These are phyloP conservation scores for Drosophila miranda DNA, from an alignment of 1,140 invertebrate species.

Conservation along the genomic window DNA sequence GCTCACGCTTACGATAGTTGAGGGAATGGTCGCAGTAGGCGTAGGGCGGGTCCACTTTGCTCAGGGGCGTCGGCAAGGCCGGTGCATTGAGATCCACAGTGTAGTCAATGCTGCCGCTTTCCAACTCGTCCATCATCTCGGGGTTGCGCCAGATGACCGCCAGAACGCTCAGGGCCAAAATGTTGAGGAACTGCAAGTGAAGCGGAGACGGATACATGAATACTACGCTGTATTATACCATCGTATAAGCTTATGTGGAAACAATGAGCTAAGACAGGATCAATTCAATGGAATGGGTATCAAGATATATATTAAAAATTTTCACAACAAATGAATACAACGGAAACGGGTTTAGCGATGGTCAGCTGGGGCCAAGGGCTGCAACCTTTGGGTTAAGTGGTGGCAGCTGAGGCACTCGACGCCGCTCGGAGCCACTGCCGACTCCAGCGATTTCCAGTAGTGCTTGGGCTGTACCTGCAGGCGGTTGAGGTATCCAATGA, in stretches of 20 bases:
- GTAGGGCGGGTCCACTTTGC: slow-evolving; percentile 86
- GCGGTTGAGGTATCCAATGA: slow-evolving; percentile 40
- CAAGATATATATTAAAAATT: slow-evolving; percentile 9
- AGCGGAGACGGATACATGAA: too few species aligned
- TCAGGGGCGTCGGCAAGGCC: slow-evolving; percentile 86
- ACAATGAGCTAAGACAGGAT: too few species aligned
- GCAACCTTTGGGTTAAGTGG: background rate
- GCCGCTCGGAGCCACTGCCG: slow-evolving; percentile 9
- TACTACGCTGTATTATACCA: too few species aligned
- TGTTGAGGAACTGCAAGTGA: slow-evolving; percentile 86
- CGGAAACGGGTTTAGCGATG: background rate
- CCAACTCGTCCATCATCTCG: slow-evolving; percentile 84
- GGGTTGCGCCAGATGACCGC: slow-evolving; percentile 89
- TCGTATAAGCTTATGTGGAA: too few species aligned
- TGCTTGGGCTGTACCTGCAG: slow-evolving; percentile 37
- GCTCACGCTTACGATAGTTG: slow-evolving; percentile 85
- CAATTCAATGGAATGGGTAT: background rate
- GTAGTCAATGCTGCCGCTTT: slow-evolving; percentile 76
- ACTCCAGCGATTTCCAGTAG: slow-evolving; percentile 48
- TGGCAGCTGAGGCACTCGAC: slow-evolving; percentile 22
- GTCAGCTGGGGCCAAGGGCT: background rate
- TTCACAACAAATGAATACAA: background rate
- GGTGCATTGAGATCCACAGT: slow-evolving; percentile 83
- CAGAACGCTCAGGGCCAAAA: slow-evolving; percentile 87
- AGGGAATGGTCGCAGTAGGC: slow-evolving; percentile 85